phyloP scores from a whole-genome alignment of 1,140 invertebrate species.

The Drosophila prosaltans region DNA sequence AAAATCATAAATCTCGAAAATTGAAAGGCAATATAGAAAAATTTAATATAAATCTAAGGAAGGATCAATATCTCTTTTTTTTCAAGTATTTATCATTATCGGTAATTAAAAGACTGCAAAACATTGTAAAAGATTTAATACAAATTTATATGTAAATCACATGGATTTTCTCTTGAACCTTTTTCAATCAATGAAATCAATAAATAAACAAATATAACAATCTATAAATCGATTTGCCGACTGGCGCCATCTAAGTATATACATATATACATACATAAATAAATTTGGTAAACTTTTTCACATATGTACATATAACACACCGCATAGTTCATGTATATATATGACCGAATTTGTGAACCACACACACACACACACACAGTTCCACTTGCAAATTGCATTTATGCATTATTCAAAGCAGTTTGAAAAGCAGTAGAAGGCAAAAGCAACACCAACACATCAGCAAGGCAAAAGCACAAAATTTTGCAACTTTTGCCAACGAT shows the following conservation, averaged over 20 bases:
- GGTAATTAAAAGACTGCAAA: too few species aligned
- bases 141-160: too few species aligned
- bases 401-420: conserved; percentile 66
- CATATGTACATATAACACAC: not conserved
- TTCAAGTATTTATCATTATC: too few species aligned
- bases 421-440: conserved; percentile 13
- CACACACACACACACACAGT: conserved; percentile 21
- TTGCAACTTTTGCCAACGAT: conserved; percentile 62
- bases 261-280: not conserved
- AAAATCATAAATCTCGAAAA: too few species aligned
- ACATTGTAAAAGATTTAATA: too few species aligned
- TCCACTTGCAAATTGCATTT: conserved; percentile 54
- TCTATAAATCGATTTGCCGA: conserved; percentile 6
- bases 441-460: conserved; percentile 3
- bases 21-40: too few species aligned
- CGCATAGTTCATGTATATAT: not conserved
- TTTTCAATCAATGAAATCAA: not conserved
- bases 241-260: conserved; percentile 3
- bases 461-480: conserved; percentile 49
- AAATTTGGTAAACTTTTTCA: not conserved
- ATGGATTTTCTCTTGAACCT: too few species aligned
- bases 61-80: too few species aligned
- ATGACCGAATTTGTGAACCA: conserved; percentile 20
- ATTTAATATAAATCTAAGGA: too few species aligned
- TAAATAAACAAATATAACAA: conserved; percentile 3